Evolutionary conservation across 2,797 vertebrate genomes (phyloP).

Genomic region (Eupleurogrammus muticus): DNA sequence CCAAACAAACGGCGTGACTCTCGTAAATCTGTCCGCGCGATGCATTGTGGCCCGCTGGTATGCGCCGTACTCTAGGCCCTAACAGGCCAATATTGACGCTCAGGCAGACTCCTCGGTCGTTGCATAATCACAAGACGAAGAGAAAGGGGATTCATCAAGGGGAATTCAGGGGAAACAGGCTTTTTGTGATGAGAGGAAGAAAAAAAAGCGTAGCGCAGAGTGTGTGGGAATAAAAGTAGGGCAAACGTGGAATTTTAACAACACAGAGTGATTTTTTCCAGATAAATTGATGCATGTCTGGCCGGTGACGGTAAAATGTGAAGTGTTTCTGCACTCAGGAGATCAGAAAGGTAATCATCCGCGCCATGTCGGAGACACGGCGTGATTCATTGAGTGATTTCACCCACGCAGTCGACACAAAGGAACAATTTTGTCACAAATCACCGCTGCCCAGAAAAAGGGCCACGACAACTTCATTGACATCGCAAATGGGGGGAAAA

Average conservation of each 20-base stretch:
- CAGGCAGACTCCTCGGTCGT: constrained; percentile 23
- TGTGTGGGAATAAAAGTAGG: constrained; percentile 67
- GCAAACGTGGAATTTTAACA: constrained; percentile 59
- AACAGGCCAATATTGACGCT: constrained; percentile 2
- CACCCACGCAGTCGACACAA: constrained; percentile 50
- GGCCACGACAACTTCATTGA: neutral
- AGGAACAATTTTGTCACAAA: constrained; percentile 58
- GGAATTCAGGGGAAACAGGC: neutral
- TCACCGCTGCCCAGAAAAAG: constrained; percentile 23
- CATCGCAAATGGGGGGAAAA: constrained; percentile 1
- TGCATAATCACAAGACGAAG: constrained; percentile 50
- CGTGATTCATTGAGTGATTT: constrained; percentile 43
- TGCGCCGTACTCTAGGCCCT: constrained; percentile 2
- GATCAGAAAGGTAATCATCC: constrained; percentile 55
- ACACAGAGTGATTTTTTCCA: constrained; percentile 38
- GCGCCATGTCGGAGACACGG: constrained; percentile 10
- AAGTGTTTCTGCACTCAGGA: constrained; percentile 47
- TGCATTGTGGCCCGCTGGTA: constrained; percentile 29
- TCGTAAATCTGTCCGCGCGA: constrained; percentile 57
- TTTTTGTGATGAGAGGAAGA: constrained; percentile 24
- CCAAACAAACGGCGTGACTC: constrained; percentile 12
- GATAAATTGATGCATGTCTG: constrained; percentile 59
- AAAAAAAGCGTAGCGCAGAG: constrained; percentile 16
- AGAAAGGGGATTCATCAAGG: neutral
- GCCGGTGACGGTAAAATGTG: constrained; percentile 32